Percentiles rank a stretch among this genome's conserved stretches.
Conservation (phyloP, 2,888 invertebrate species). For the Synergus itoensis region DNA sequence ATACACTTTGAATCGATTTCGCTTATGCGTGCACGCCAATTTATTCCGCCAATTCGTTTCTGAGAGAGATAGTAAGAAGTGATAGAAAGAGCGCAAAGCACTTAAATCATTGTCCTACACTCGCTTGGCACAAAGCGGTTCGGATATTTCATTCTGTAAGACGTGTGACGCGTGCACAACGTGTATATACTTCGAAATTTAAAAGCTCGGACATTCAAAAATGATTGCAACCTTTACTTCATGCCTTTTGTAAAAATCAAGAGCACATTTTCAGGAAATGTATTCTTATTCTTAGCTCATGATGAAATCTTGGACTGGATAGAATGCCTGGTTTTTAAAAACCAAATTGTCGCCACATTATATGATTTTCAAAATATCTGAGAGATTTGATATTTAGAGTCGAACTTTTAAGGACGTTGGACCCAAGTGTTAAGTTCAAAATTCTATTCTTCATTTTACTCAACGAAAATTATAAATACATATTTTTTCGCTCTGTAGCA, state of each 20-base stretch:
- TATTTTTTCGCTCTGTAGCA: no score
- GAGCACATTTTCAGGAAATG: neutral
- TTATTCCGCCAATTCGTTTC: neutral
- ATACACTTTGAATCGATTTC: neutral
- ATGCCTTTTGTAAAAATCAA: neutral
- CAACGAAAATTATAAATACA: no score
- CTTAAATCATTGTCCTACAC: conserved; percentile 10
- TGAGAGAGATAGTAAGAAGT: neutral
- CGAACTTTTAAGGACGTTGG: no score
- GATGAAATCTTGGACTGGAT: neutral
- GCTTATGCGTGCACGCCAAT: neutral
- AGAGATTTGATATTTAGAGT: neutral
- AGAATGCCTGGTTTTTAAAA: no score
- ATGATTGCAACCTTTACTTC: neutral
- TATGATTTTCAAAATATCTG: neutral
- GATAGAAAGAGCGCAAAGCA: neutral
- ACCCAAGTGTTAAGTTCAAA: no score
- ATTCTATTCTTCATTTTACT: no score
- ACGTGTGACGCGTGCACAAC: neutral
- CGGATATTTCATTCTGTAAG: neutral
- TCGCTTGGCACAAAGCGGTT: neutral
- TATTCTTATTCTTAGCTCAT: neutral
- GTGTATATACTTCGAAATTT: neutral
- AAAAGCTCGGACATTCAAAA: neutral
- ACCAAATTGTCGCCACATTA: no score